A percentile compares a stretch with the other conserved stretches of the same genome.
phyloP scores from a whole-genome alignment of 2,888 invertebrate species.

The Eupithecia exiguata region DNA sequence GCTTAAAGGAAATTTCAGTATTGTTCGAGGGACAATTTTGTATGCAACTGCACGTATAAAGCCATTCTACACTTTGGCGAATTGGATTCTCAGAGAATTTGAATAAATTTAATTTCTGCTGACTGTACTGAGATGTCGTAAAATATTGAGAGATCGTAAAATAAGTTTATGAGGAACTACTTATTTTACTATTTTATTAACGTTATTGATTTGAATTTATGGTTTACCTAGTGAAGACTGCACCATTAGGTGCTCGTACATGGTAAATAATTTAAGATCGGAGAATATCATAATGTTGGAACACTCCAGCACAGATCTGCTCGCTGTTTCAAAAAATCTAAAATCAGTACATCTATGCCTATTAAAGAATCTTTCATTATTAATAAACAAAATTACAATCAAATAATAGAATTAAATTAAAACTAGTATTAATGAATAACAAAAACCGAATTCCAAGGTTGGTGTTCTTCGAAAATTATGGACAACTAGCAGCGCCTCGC shows the following conservation, averaged over 20 bases:
- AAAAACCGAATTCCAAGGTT: no score
- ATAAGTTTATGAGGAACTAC: constrained; percentile 5
- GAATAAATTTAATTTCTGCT: neutral
- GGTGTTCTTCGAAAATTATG: no score
- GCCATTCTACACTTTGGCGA: constrained; percentile 18
- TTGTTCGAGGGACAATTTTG: constrained; percentile 26
- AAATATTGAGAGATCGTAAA: constrained; percentile 5
- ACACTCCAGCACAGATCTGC: neutral
- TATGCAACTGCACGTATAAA: constrained; percentile 26
- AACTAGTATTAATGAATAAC: no score
- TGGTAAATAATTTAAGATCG: neutral
- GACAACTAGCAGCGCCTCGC: no score
- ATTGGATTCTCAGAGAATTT: constrained; percentile 22
- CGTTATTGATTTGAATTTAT: neutral
- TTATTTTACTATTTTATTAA: constrained; percentile 5
- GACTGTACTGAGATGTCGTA: neutral
- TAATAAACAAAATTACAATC: no score
- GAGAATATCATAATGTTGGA: neutral
- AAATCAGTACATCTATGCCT: no score
- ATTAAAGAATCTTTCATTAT: no score
- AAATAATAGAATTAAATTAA: no score
- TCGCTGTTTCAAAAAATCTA: no score
- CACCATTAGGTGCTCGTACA: neutral
- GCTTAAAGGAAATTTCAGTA: constrained; percentile 31
- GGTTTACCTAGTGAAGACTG: neutral